Conservation (phyloP, 2,797 vertebrate genomes). For the Coccyzus lansbergi region DNA sequence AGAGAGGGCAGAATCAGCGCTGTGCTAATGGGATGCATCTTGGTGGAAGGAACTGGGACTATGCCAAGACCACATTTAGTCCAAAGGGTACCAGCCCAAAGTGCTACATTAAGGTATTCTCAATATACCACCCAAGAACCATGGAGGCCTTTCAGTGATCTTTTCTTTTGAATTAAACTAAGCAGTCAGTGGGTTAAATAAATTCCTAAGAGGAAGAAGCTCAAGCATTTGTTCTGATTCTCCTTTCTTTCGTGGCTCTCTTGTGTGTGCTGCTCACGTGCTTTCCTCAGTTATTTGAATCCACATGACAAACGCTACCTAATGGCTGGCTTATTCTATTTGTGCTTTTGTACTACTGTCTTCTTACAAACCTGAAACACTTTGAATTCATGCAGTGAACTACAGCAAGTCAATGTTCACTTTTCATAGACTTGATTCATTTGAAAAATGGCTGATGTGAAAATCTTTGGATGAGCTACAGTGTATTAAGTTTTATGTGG, state of each 20-base stretch:
- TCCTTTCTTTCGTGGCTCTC: constrained; percentile 5
- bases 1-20: neutral
- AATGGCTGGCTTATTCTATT: neutral
- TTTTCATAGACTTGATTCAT: constrained; percentile 9
- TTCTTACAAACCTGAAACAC: constrained; percentile 26
- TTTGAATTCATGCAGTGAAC: constrained; percentile 37
- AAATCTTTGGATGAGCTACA: neutral
- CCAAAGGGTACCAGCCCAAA: neutral
- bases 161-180: constrained; percentile 21
- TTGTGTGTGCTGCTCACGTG: neutral
- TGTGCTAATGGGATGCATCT: neutral
- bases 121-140: neutral
- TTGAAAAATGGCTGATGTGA: neutral
- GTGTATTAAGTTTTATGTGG: constrained; percentile 6
- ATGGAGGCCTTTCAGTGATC: neutral
- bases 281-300: constrained; percentile 6
- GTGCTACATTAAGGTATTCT: neutral
- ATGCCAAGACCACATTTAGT: neutral
- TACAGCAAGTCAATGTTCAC: constrained; percentile 14
- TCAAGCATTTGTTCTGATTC: neutral
- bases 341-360: constrained; percentile 37
- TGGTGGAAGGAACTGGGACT: neutral
- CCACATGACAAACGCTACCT: neutral
- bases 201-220: neutral
- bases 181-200: neutral